Percentiles rank a stretch among this genome's conserved stretches.
phyloP scores from a whole-genome alignment of 2,113 vertebrate genomes.

The Rhinoderma darwinii region DNA sequence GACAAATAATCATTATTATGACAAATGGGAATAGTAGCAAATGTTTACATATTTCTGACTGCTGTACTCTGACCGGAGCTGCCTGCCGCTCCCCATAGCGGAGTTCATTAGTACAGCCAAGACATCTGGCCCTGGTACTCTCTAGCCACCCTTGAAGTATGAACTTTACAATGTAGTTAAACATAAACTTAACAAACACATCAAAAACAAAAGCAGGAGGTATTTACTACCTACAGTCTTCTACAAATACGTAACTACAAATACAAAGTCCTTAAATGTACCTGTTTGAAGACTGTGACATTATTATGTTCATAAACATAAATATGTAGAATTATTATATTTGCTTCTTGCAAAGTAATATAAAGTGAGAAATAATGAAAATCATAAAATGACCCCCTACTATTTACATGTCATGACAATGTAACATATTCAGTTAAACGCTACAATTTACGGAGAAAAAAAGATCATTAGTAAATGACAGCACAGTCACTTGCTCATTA shows the following conservation, averaged over 20 bases:
- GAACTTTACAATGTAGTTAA: slow-evolving; percentile 33
- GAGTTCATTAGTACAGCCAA: neutral
- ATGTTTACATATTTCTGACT: neutral
- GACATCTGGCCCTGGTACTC: slow-evolving; percentile 1
- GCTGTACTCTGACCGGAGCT: slow-evolving; percentile 4
- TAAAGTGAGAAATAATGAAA: too few species aligned
- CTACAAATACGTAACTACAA: neutral
- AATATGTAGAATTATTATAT: too few species aligned
- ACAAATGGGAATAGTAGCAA: neutral
- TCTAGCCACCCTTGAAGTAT: slow-evolving; percentile 10
- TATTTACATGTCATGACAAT: too few species aligned
- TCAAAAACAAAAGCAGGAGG: neutral
- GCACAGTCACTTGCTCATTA: too few species aligned
- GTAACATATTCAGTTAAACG: too few species aligned
- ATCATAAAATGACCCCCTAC: too few species aligned
- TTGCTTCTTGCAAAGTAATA: too few species aligned
- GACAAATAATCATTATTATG: neutral
- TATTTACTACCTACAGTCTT: neutral
- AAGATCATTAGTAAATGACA: too few species aligned
- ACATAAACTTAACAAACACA: slow-evolving; percentile 33
- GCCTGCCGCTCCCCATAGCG: neutral
- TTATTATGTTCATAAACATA: neutral
- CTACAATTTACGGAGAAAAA: too few species aligned
- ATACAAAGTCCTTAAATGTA: neutral
- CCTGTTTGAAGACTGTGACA: neutral